Base-by-base conservation (phyloP, 2,888 invertebrate genomes). In the Isoperla grammatica region DNA sequence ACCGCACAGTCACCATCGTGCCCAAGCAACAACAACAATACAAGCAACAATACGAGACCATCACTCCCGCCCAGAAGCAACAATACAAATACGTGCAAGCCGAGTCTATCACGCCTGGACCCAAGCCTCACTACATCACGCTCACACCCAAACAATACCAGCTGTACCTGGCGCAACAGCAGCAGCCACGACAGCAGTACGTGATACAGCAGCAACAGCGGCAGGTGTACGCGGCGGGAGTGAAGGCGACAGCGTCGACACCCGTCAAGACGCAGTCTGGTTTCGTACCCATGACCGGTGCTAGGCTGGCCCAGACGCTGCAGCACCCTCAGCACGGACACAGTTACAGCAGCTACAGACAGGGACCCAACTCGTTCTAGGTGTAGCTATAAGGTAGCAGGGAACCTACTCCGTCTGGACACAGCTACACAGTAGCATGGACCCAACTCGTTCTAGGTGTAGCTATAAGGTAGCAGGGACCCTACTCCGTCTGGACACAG, bases 301-400 rank as follows among this genome's bases (percentile, higher is more conserved):
- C 56, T 2, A 29, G 56, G n/a, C 15, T 45, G 13, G 6, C 29
- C 1, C 15, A 20, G 15, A 56, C 43, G 4, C 20, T 35, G 56
- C 17, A 15, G 4, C 53, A 53, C 40, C 69, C 61, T 29, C 62
- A 49, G 19, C 50, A 48, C 46, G 61, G 54, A 48, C 59, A 57
- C 42, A 54, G 43, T 58, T 61, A 59, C 59, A 64, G 40, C 48
- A 63, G 56, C 56, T 62, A 56, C 40, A 56, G 56, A 15, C 48
- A 49, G 20, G 59, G 56, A 5, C 50, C 58, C 11, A 56, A 49
- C 2, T 4, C 56, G 1, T 61, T 61, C 42, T 60, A 43, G n/a
- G n/a, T n/a, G n/a, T n/a, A 50, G n/a, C 8, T 13, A 20, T 3
- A n/a, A n/a, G 8, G 29, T 29, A 29, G 29, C 29, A 29, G 29